These are phyloP conservation scores for Phylloscopus trochilus DNA, from an alignment of 2,113 vertebrate genomes.

Conservation along the genomic window DNA sequence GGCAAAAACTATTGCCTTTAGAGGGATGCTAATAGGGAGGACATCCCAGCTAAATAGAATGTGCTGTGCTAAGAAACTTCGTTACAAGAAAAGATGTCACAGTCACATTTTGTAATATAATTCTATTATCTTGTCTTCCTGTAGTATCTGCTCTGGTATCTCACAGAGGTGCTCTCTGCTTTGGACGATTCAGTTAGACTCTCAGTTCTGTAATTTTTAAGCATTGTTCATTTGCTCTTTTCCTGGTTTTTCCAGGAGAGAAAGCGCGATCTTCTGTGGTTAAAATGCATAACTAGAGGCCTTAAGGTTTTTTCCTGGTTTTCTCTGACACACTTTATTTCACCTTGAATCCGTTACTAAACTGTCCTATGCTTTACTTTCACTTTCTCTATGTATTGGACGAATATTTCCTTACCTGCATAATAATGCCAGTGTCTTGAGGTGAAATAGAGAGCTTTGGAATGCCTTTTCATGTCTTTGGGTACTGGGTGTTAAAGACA, in stretches of 20 bases:
- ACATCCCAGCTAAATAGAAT: constrained; percentile 12
- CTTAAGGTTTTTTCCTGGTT: not conserved
- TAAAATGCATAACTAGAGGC: not conserved
- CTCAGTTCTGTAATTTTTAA: not conserved
- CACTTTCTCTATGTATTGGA: not conserved
- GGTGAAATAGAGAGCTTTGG: not conserved
- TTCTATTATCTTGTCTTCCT: not conserved
- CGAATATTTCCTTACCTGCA: not conserved
- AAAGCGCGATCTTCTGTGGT: constrained; percentile 29
- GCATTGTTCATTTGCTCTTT: not conserved
- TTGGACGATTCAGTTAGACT: not conserved
- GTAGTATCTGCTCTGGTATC: not conserved
- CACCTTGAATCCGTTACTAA: not conserved
- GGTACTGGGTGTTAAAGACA: not conserved
- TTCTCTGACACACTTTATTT: not conserved
- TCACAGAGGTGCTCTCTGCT: not conserved
- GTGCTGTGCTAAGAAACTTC: not conserved
- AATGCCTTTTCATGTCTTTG: not conserved
- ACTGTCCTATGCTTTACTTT: not conserved
- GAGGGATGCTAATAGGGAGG: constrained; percentile 20
- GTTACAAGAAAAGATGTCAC: not conserved
- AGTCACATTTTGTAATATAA: not conserved
- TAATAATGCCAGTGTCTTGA: not conserved
- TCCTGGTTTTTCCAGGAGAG: not conserved
- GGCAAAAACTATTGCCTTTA: constrained; percentile 3